Percentiles rank a stretch among this genome's conserved stretches.
Conservation (phyloP, 1,140 invertebrate genomes). For the Oscheius sp. region DNA sequence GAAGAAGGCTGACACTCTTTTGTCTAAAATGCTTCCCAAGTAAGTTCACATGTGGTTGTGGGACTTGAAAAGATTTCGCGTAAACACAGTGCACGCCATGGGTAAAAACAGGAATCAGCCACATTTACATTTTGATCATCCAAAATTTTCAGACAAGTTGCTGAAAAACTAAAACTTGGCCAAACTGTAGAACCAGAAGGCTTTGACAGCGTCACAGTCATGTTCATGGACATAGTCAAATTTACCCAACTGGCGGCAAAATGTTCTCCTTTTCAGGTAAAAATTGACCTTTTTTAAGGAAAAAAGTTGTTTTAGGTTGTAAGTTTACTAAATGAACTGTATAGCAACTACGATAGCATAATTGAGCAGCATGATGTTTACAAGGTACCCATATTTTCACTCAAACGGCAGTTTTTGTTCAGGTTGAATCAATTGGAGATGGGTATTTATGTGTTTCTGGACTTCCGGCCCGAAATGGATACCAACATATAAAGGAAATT, state of each 20-base stretch:
- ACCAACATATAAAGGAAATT: constrained; percentile 29
- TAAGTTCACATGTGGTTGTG: no score
- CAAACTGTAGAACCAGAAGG: constrained; percentile 74
- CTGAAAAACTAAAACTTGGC: constrained; percentile 81
- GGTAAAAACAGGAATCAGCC: no score
- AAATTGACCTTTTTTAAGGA: no score
- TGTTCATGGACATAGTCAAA: constrained; percentile 74
- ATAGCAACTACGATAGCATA: constrained; percentile 74
- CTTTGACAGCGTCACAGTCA: constrained; percentile 48
- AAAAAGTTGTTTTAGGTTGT: no score
- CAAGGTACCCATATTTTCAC: constrained; percentile 64
- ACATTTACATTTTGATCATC: no score
- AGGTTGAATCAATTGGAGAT: constrained; percentile 50
- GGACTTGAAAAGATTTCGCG: no score
- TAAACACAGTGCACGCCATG: no score
- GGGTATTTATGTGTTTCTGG: constrained; percentile 70
- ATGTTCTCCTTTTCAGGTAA: constrained; percentile 62
- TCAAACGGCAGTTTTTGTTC: neutral
- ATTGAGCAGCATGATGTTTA: constrained; percentile 75
- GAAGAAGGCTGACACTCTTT: constrained; percentile 83
- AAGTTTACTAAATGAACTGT: constrained; percentile 77
- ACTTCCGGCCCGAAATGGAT: constrained; percentile 66
- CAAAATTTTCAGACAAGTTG: constrained; percentile 62
- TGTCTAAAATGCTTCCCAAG: constrained; percentile 84
- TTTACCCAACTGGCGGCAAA: constrained; percentile 74